Evolutionary conservation across 92 coral and sea anemone genomes (phyloP).

Genomic region (Epizoanthus rinbou): DNA sequence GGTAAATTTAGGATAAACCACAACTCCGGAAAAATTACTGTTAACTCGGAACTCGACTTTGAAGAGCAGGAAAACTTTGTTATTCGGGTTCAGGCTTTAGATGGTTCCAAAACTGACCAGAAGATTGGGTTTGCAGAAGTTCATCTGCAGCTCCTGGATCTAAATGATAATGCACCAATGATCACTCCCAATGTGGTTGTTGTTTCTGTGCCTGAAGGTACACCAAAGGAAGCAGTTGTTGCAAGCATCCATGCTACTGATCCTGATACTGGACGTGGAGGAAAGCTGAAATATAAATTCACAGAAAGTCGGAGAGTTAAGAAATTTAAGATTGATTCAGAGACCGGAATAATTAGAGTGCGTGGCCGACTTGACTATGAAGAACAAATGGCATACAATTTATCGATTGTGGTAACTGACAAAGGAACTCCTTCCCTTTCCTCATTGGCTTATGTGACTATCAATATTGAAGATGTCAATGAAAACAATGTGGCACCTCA

Average conservation of each 20-base stretch:
- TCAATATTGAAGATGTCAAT: conserved; percentile 75
- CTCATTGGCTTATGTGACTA: conserved; percentile 59
- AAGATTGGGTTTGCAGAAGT: conserved; percentile 57
- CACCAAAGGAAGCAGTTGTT: conserved; percentile 72
- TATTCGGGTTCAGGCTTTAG: conserved; percentile 83
- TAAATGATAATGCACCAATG: conserved; percentile 85
- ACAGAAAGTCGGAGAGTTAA: conserved; percentile 46
- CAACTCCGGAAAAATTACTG: conserved; percentile 64
- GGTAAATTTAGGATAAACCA: conserved; percentile 77
- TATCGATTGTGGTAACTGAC: conserved; percentile 81
- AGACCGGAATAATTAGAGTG: conserved; percentile 78
- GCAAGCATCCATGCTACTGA: conserved; percentile 83
- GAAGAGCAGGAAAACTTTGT: conserved; percentile 63
- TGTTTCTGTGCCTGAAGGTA: conserved; percentile 78
- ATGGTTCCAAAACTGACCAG: conserved; percentile 65
- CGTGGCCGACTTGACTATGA: conserved; percentile 73
- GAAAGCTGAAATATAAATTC: conserved; percentile 55
- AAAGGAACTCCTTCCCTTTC: conserved; percentile 65
- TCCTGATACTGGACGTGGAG: conserved; percentile 84
- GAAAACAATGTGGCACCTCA: conserved; percentile 70
- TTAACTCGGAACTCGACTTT: conserved; percentile 76
- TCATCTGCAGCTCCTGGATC: conserved; percentile 66
- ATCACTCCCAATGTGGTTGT: conserved; percentile 60
- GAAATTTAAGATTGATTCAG: conserved; percentile 82
- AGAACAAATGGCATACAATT: conserved; percentile 61